phyloP scores from a whole-genome alignment of 1,140 invertebrate species.

The Ips nitidus region DNA sequence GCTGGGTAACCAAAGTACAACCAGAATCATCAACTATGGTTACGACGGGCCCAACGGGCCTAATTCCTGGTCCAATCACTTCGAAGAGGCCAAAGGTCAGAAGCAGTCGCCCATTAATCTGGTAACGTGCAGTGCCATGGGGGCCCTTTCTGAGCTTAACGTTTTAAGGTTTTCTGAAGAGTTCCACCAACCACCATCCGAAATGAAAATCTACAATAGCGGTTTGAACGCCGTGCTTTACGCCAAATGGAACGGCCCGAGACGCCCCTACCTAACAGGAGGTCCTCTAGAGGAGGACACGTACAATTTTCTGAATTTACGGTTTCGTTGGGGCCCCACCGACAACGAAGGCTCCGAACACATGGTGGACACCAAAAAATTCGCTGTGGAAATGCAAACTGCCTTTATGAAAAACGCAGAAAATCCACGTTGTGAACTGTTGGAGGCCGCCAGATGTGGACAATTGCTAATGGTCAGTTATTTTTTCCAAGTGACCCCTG shows the following conservation, averaged over 20 bases:
- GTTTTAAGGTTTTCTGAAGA: slow-evolving; percentile 43
- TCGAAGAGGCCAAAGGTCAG: slow-evolving; percentile 31
- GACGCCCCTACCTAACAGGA: slow-evolving; percentile 54
- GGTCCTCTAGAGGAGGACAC: slow-evolving; percentile 53
- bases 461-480: slow-evolving; percentile 53
- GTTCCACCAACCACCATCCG: slow-evolving; percentile 37
- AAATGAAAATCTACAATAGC: slow-evolving; percentile 42
- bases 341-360: slow-evolving; percentile 62
- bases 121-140: slow-evolving; percentile 22
- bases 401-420: slow-evolving; percentile 48
- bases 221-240: slow-evolving; percentile 47
- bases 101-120: slow-evolving; percentile 47
- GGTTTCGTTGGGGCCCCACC: slow-evolving; percentile 60
- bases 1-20: slow-evolving; percentile 1
- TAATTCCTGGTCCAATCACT: slow-evolving; percentile 36
- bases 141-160: slow-evolving; percentile 31
- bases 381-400: slow-evolving; percentile 60
- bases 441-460: slow-evolving; percentile 35
- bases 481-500: slow-evolving; percentile 52
- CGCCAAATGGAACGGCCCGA: slow-evolving; percentile 46
- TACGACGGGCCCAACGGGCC: slow-evolving; percentile 37
- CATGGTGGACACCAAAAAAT: slow-evolving; percentile 56
- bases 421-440: slow-evolving; percentile 29
- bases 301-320: slow-evolving; percentile 56
- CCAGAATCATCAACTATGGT: slow-evolving; percentile 28